Conservation (phyloP, 2,888 invertebrate species). For the Sinohyriopsis cumingii region DNA sequence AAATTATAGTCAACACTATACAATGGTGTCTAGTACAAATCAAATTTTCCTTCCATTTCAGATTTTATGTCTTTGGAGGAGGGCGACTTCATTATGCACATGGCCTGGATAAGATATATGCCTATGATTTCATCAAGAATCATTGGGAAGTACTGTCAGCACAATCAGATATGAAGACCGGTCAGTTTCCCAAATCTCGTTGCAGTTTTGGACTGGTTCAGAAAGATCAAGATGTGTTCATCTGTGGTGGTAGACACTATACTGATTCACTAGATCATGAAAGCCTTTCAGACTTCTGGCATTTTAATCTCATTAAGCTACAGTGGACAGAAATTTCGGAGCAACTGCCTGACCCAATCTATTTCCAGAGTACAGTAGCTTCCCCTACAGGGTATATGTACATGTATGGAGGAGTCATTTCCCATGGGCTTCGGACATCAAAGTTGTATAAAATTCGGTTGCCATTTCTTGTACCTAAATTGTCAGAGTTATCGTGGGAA, state of each 20-base stretch:
- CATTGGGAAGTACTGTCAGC: conserved; percentile 37
- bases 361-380: conserved; percentile 89
- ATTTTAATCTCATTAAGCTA: conserved; percentile 81
- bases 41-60: conserved; percentile 15
- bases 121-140: conserved; percentile 34
- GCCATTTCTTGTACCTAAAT: conserved; percentile 86
- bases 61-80: conserved; percentile 44
- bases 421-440: conserved; percentile 77
- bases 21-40: background rate
- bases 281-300: conserved; percentile 82
- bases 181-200: conserved; percentile 31
- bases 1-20: background rate
- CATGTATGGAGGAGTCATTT: conserved; percentile 70
- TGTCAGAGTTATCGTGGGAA: conserved; percentile 92
- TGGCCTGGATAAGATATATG: conserved; percentile 36
- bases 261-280: conserved; percentile 75
- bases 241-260: conserved; percentile 82
- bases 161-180: conserved; percentile 26
- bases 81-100: conserved; percentile 36
- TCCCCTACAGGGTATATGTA: conserved; percentile 74
- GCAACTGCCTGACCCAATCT: conserved; percentile 82
- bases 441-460: conserved; percentile 81
- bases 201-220: conserved; percentile 46
- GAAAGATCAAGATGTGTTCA: conserved; percentile 77
- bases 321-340: conserved; percentile 85